Conservation (phyloP, 2,888 invertebrate species). For the Spialia ferax region DNA sequence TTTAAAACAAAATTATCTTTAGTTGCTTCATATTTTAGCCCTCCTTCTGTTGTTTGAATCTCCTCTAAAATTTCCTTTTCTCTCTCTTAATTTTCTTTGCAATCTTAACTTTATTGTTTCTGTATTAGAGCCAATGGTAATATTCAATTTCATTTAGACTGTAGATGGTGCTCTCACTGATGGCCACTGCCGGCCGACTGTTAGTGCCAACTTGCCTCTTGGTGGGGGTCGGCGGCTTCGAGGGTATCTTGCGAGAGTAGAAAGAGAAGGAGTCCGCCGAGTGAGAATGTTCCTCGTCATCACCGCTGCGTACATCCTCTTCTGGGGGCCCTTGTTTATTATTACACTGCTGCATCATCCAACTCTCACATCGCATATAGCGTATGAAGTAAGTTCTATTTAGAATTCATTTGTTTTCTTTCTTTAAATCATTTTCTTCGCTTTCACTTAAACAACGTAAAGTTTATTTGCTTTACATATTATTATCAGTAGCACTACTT, state of each 20-base stretch:
- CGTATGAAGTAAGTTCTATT: conserved; percentile 88
- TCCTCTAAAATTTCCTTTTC: neutral
- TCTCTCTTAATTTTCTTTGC: conserved; percentile 26
- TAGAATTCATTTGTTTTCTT: neutral
- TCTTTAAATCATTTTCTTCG: neutral
- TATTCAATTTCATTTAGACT: conserved; percentile 61
- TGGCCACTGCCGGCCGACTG: conserved; percentile 65
- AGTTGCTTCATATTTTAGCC: conserved; percentile 31
- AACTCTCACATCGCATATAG: conserved; percentile 89
- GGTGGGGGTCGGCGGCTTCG: conserved; percentile 92
- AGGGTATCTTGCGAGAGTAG: conserved; percentile 92
- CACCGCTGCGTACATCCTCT: conserved; percentile 93
- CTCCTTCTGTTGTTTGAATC: conserved; percentile 10
- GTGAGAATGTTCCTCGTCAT: conserved; percentile 95
- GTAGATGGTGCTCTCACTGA: conserved; percentile 75
- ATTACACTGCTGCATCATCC: conserved; percentile 94
- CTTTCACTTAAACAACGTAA: neutral
- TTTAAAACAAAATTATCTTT: conserved; percentile 27
- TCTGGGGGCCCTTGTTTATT: conserved; percentile 96
- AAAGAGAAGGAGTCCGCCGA: conserved; percentile 92
- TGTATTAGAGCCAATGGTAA: conserved; percentile 28
- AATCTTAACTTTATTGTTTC: neutral
- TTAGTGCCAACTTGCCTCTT: conserved; percentile 75
- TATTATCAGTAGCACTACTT: neutral
- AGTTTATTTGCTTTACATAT: neutral